Evolutionary conservation across 1,140 invertebrate species (phyloP).

Genomic region (Myzus persicae): DNA sequence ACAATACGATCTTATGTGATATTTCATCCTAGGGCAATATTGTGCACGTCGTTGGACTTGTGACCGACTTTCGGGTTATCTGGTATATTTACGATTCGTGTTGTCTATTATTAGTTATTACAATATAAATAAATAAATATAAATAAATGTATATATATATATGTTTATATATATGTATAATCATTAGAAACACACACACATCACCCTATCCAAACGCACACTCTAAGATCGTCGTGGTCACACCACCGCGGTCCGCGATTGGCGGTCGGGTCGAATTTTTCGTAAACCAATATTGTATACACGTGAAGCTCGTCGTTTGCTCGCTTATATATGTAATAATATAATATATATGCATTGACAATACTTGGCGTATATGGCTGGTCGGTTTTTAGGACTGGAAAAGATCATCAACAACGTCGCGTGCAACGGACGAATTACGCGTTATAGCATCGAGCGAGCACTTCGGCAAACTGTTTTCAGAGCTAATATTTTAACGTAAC

Average conservation of each 20-base stretch:
- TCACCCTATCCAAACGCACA: neutral
- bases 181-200: neutral
- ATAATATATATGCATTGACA: neutral
- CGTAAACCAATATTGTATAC: neutral
- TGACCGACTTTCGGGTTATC: neutral
- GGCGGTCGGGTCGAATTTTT: neutral
- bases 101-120: slow-evolving; percentile 2
- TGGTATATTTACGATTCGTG: neutral
- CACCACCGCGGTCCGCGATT: neutral
- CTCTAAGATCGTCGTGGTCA: neutral
- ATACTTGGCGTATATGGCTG: neutral
- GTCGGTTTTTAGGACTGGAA: neutral
- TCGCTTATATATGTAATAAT: neutral
- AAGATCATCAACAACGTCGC: neutral
- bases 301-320: neutral
- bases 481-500: slow-evolving; percentile 45
- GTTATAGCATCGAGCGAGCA: neutral
- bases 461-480: slow-evolving; percentile 19
- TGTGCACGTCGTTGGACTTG: neutral
- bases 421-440: slow-evolving; percentile 13
- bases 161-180: neutral
- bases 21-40: neutral
- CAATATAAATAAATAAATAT: no score
- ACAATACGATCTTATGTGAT: neutral
- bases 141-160: no score